Base-by-base conservation (phyloP, 2,113 vertebrate genomes). In the Probosciger aterrimus region DNA sequence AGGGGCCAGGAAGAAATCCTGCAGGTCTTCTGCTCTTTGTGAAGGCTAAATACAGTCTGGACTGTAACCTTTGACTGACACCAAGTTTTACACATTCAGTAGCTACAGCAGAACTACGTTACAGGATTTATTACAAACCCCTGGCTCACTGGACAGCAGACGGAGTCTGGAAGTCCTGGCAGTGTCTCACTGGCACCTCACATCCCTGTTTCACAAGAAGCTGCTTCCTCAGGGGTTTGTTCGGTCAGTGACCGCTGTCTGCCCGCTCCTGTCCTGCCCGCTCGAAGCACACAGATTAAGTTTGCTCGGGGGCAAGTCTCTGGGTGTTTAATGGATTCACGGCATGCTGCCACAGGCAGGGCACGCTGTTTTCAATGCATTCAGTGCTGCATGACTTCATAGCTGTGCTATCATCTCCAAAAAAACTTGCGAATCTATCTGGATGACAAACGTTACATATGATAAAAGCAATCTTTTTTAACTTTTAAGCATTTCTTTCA, bases 41-140 rank as follows among this genome's bases (percentile, higher is more conserved):
- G 79, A 84, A 81, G 59, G 88, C 80, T 90, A 65, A 90, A 59
- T 68, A 82, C 81, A 73, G 82, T 10, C 39, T 77, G 59, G 62
- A 30, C 14, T 63, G 92, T 55, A 92, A 95, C 78, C 92, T 92
- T 8, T 80, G 78, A 82, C 87, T 62, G 83, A 90, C 80, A 91
- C 31, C 50, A 47, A 68, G 55, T 67, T 88, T 91, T 73, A 88
- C 88, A 89, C 74, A 33, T 75, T 74, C 28, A 7, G 49, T 43
- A 81, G 57, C 86, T 88, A 41, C 62, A 57, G 53, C 35, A 88
- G 63, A 69, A 79, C 59, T n/a, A 70, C 5, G 20, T 71, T 41
- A 71, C 46, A 76, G 74, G 73, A 93, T 89, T 71, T 74, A 55
- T 84, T 59, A 71, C 77, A 87, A 92, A 86, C 78, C 90, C n/a